These are phyloP conservation scores for Drosophila pseudotakahashii DNA, from an alignment of 2,888 invertebrate species.

Conservation along the genomic window DNA sequence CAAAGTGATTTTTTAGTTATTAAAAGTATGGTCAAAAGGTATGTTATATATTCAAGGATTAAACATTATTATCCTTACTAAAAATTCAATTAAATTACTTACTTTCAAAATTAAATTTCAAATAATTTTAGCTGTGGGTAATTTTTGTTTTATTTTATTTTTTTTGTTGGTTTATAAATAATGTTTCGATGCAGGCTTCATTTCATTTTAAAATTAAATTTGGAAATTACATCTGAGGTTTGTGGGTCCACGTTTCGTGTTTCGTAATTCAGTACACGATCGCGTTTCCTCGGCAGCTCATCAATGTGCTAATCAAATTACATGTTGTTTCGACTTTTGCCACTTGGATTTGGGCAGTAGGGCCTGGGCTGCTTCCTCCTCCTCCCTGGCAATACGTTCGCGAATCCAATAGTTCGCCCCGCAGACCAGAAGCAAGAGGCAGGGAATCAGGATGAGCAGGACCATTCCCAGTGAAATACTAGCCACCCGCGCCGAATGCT, in stretches of 20 bases:
- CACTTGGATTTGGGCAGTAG: slow-evolving; percentile 54
- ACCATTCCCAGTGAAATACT: slow-evolving; percentile 92
- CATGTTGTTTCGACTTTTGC: slow-evolving; percentile 44
- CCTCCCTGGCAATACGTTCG: slow-evolving; percentile 83
- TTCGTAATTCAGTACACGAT: slow-evolving; percentile 34
- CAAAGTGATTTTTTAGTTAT: not conserved
- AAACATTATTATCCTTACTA: too few species aligned
- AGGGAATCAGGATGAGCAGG: slow-evolving; percentile 90
- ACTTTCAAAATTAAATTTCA: not conserved
- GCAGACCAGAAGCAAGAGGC: slow-evolving; percentile 89
- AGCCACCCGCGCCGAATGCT: slow-evolving; percentile 90
- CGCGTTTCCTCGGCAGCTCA: slow-evolving; percentile 46
- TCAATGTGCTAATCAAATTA: slow-evolving; percentile 63
- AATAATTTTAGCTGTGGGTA: not conserved
- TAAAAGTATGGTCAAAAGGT: not conserved
- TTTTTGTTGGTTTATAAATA: slow-evolving; percentile 26
- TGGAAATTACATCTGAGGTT: slow-evolving; percentile 14
- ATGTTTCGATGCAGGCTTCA: not conserved
- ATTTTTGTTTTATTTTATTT: not conserved
- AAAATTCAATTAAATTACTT: too few species aligned
- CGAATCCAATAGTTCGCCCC: slow-evolving; percentile 87
- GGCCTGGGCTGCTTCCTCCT: slow-evolving; percentile 71
- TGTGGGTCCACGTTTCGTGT: not conserved
- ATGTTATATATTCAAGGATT: too few species aligned
- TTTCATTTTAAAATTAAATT: slow-evolving; percentile 24